These are phyloP conservation scores for Camelus dromedarius DNA, from an alignment of 2,113 vertebrate species.

Conservation along the genomic window DNA sequence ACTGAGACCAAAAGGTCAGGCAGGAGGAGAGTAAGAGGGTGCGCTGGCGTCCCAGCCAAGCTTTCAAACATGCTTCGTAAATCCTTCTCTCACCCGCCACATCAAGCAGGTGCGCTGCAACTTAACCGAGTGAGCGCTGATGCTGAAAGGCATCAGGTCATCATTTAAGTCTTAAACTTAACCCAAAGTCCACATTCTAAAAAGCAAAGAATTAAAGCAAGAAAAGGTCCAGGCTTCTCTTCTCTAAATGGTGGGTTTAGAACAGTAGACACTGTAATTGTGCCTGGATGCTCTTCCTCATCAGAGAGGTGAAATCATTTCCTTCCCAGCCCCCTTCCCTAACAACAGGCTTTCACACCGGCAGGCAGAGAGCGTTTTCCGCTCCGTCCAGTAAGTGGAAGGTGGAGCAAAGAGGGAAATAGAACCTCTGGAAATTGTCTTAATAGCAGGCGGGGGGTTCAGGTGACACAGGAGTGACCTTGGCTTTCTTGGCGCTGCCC, in stretches of 20 bases:
- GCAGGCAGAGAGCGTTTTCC: too few species aligned
- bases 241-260: not conserved
- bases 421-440: not conserved
- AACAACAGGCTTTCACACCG: not conserved
- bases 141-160: too few species aligned
- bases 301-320: not conserved
- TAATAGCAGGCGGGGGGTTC: not conserved
- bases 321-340: not conserved
- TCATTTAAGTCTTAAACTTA: not conserved
- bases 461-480: not conserved
- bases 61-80: not conserved
- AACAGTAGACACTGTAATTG: not conserved
- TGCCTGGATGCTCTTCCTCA: not conserved
- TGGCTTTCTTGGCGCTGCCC: accelerated
- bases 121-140: not conserved
- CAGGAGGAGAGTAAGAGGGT: not conserved
- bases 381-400: not conserved
- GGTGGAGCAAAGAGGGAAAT: not conserved
- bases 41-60: too few species aligned
- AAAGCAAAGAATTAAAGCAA: not conserved
- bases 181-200: too few species aligned
- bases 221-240: not conserved
- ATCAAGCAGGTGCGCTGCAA: not conserved
- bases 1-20: accelerated
- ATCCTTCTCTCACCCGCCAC: not conserved